Evolutionary conservation across 2,888 invertebrate species (phyloP).

Genomic region (Tenodera sinensis): DNA sequence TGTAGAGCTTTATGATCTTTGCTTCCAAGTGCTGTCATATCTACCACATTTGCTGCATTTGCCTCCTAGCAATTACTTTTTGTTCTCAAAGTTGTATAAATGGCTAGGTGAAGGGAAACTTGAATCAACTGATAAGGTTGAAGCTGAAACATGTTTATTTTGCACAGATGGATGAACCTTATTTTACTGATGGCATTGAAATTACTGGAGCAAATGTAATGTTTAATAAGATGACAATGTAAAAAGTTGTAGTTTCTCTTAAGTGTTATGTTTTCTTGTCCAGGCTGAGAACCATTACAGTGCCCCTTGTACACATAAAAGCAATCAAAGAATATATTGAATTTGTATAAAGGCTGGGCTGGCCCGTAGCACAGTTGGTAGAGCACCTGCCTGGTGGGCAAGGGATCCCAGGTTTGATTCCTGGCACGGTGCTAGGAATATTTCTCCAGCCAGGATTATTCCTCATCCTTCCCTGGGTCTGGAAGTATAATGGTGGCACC

Average conservation of each 20-base stretch:
- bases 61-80: not conserved
- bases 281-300: not conserved
- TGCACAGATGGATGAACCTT: not conserved
- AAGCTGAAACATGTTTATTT: not conserved
- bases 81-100: not conserved
- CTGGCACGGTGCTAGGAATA: too few relatives aligned
- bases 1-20: not conserved
- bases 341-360: too few relatives aligned
- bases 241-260: not conserved
- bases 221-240: not conserved
- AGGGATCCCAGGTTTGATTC: too few relatives aligned
- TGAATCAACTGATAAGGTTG: not conserved
- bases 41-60: not conserved
- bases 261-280: not conserved
- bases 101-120: not conserved
- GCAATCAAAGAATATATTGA: too few relatives aligned
- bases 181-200: not conserved
- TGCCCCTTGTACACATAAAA: not conserved
- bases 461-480: too few relatives aligned
- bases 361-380: too few relatives aligned
- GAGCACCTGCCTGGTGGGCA: too few relatives aligned
- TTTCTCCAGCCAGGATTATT: too few relatives aligned
- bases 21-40: not conserved
- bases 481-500: too few relatives aligned
- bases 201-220: not conserved